These are phyloP conservation scores for Carettochelys insculpta DNA, from an alignment of 2,113 vertebrate genomes.

Conservation along the genomic window DNA sequence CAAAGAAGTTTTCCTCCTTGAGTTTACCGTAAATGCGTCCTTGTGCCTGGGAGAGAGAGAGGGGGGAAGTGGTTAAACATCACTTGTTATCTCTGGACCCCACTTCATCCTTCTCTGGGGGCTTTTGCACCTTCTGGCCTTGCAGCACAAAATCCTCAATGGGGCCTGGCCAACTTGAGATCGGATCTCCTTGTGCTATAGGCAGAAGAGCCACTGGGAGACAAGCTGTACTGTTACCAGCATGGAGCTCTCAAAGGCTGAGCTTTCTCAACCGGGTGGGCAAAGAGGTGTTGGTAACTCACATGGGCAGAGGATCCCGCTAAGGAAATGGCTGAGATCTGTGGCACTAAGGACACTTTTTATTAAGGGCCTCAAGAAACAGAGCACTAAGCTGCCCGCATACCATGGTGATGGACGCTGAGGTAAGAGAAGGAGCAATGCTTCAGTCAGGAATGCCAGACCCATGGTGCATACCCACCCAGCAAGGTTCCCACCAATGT, in stretches of 20 bases:
- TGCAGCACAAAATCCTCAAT: accelerated
- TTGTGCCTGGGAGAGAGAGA: constrained; percentile 80
- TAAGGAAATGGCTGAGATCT: not conserved
- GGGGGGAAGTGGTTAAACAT: accelerated
- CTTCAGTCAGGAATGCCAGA: not conserved
- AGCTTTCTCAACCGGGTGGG: not conserved
- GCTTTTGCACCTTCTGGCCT: not conserved
- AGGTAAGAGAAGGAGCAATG: not conserved
- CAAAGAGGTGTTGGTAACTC: not conserved
- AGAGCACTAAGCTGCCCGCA: not conserved
- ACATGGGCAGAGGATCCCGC: not conserved
- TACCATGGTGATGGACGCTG: not conserved
- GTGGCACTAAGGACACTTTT: no score
- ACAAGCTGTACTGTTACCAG: no score
- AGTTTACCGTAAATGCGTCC: constrained; percentile 95
- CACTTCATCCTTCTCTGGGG: not conserved
- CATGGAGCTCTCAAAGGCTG: accelerated
- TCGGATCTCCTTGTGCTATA: accelerated
- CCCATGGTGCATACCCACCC: not conserved
- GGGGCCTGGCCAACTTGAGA: not conserved
- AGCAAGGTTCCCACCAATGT: no score
- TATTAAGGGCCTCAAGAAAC: not conserved
- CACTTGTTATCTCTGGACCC: accelerated
- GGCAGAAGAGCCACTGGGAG: not conserved
- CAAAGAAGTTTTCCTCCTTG: constrained; percentile 96